Evolutionary conservation across 2,888 invertebrate genomes (phyloP).

Genomic region (Microctonus aethiopoides): DNA sequence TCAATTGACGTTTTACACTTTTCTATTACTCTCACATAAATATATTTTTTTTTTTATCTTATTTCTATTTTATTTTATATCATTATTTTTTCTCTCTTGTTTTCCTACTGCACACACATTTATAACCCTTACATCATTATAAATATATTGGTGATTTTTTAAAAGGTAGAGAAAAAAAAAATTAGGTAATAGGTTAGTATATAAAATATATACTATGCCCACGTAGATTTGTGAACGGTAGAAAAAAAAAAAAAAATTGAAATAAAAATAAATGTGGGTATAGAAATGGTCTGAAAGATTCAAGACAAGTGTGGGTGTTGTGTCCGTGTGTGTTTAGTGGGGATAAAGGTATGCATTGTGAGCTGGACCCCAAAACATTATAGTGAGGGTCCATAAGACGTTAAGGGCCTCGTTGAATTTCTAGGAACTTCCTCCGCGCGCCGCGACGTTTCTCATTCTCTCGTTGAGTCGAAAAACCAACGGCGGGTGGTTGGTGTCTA

Average conservation of each 20-base stretch:
- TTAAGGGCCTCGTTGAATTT: constrained; percentile 12
- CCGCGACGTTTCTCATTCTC: constrained; percentile 17
- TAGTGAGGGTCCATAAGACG: background rate
- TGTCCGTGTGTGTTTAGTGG: background rate
- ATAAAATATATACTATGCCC: background rate
- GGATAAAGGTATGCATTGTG: constrained; percentile 10
- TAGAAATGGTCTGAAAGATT: background rate
- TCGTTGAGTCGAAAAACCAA: constrained; percentile 22
- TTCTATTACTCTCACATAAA: background rate
- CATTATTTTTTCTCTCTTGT: background rate
- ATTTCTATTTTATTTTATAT: background rate
- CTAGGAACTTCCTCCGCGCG: constrained; percentile 14
- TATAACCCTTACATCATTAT: background rate
- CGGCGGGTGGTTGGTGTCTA: constrained; percentile 9
- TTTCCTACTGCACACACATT: too few relatives aligned
- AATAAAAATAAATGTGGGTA: background rate
- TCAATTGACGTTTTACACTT: background rate
- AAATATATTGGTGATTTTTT: background rate
- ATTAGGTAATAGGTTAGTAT: background rate
- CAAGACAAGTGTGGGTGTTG: background rate
- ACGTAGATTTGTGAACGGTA: background rate
- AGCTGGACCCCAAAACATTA: background rate
- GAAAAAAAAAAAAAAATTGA: background rate
- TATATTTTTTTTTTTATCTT: background rate
- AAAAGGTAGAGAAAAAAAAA: too few relatives aligned